These are phyloP conservation scores for Etheostoma perlongum DNA, from an alignment of 2,797 vertebrate species.

Conservation along the genomic window DNA sequence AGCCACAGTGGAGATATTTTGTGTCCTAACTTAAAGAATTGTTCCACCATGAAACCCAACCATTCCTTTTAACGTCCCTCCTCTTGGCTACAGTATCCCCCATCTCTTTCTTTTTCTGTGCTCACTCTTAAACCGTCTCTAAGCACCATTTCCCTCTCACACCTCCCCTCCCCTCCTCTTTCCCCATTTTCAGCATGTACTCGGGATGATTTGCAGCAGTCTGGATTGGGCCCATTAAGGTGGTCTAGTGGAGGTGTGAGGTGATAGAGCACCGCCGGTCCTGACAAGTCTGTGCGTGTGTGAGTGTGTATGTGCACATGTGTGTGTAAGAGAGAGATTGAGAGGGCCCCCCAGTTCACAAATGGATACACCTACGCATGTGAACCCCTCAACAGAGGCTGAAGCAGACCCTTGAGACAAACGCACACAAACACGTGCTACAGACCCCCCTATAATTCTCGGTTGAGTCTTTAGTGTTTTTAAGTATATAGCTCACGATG, in stretches of 20 bases:
- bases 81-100: conserved; percentile 1
- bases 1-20: conserved; percentile 41
- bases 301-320: conserved; percentile 29
- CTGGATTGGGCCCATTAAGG: conserved; percentile 83
- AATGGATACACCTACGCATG: conserved; percentile 56
- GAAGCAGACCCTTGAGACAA: conserved; percentile 55
- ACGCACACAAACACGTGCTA: conserved; percentile 25
- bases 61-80: conserved; percentile 26
- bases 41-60: conserved; percentile 36
- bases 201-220: conserved; percentile 78
- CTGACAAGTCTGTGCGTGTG: conserved; percentile 61
- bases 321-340: conserved; percentile 22
- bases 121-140: conserved; percentile 24
- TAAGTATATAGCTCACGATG: conserved; percentile 44
- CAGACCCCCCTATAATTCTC: conserved; percentile 46
- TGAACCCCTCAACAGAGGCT: conserved; percentile 42
- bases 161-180: not conserved
- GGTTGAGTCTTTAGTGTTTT: conserved; percentile 47
- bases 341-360: conserved; percentile 37
- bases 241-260: conserved; percentile 76
- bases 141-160: conserved; percentile 51
- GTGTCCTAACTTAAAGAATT: conserved; percentile 19
- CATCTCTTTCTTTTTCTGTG: conserved; percentile 26
- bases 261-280: conserved; percentile 69
- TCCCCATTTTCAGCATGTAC: conserved; percentile 59